Evolutionary conservation across 2,113 vertebrate genomes (phyloP).

Genomic region (Bubalus kerabau): DNA sequence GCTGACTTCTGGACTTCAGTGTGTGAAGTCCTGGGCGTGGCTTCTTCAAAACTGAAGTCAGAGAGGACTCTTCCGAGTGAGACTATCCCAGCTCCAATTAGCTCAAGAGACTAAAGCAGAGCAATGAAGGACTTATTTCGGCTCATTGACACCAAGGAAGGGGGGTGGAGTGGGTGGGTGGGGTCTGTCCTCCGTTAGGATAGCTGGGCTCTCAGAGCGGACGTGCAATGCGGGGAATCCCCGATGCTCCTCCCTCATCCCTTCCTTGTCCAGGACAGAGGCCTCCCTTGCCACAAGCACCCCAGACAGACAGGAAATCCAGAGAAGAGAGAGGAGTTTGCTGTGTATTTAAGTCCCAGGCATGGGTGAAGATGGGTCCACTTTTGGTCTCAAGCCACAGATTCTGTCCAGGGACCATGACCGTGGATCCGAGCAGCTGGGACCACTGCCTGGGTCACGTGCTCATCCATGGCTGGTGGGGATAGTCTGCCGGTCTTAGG

Average conservation of each 20-base stretch:
- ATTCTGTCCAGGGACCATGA: rapidly evolving
- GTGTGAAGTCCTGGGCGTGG: background rate
- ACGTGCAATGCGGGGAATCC: rapidly evolving
- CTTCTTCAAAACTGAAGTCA: background rate
- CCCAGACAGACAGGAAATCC: background rate
- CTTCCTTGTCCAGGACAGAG: background rate
- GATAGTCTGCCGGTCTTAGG: background rate
- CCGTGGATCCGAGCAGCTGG: rapidly evolving
- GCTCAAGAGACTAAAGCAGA: background rate
- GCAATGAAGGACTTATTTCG: rapidly evolving
- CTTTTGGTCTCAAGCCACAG: rapidly evolving
- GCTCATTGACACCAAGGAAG: rapidly evolving
- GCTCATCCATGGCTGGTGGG: no score
- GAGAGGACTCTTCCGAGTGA: no score
- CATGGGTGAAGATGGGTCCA: rapidly evolving
- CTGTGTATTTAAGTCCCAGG: background rate
- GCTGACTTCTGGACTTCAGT: rapidly evolving
- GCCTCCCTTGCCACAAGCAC: rapidly evolving
- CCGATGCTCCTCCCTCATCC: rapidly evolving
- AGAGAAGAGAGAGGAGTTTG: no score
- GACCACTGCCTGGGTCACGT: rapidly evolving
- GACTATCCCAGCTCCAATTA: background rate
- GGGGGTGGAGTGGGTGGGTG: background rate
- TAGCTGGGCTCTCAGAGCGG: background rate
- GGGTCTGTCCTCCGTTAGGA: rapidly evolving